Evolutionary conservation across 1,140 invertebrate genomes (phyloP), one percentile per base, ranked within the genome.

Genomic region (Bombus superbus): DNA sequence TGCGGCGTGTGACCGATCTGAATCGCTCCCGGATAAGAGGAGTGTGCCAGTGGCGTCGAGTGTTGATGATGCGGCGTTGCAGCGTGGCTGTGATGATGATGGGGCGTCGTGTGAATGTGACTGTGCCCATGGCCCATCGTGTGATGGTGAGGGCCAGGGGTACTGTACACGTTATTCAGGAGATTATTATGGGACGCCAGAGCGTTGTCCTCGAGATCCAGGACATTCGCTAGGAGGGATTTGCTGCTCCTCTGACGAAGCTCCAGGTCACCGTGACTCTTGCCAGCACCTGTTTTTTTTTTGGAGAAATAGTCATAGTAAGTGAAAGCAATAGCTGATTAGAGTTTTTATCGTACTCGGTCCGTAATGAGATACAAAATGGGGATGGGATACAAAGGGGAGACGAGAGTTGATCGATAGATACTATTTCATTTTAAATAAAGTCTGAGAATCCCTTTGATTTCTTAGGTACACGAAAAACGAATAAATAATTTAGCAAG

Each of bases 141-240:
- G 74, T 95, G 95, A 89, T 95, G 95, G 88, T 95, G 94, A 22
- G 94, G 93, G 59, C 94, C 94, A 44, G 94, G 95, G 57, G 94
- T 95, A 66, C 94, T 95, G 86, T 95, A 95, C 75, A 95, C 94
- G 78, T 95, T 95, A 88, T 95, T 95, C 83, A 95, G 88, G 86
- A 95, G 82, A 79, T 95, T 95, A 88, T 95, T 95, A 87, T 95
- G 95, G n/a, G 95, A 92, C 44, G 95, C 94, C 77, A 95, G 88
- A 40, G 94, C 95, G 76, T 95, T 95, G 95, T 99, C 98, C 95
- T 99, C 98, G 94, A 98, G 98, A 95, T 98, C 98, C 94, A 99
- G 96, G 90, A 99, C 98, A 95, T 99, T 99, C 88, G 98, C 98
- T 92, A 99, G 96, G 82, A 99, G 96, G 92, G 98, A 98, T 95